phyloP scores from a whole-genome alignment of 2,888 invertebrate species.

The Metellina segmentata region DNA sequence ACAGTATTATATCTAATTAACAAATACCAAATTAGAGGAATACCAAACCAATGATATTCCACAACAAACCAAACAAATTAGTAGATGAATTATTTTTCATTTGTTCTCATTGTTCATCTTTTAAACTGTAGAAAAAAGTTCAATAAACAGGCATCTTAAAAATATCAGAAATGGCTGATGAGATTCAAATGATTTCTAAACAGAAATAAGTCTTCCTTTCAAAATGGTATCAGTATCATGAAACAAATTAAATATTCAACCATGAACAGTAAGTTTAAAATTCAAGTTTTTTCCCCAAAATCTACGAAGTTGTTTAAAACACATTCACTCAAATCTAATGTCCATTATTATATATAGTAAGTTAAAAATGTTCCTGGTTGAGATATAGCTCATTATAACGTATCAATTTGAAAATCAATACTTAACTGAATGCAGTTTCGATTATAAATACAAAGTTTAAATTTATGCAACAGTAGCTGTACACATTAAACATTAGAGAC shows the following conservation, averaged over 20 bases:
- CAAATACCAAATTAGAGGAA: background rate
- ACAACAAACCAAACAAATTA: background rate
- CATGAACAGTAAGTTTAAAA: background rate
- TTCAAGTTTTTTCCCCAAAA: no score
- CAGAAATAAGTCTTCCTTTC: background rate
- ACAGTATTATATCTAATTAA: background rate
- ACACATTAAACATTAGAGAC: conserved; percentile 58
- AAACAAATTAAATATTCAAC: background rate
- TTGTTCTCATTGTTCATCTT: background rate
- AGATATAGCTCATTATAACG: background rate
- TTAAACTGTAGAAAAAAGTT: no score
- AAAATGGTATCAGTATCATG: background rate
- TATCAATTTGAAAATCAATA: conserved; percentile 8
- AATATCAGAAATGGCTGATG: background rate
- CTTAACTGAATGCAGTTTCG: conserved; percentile 5
- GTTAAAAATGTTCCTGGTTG: background rate
- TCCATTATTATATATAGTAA: background rate
- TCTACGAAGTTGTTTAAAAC: background rate
- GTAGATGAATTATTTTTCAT: background rate
- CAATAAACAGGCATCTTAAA: background rate
- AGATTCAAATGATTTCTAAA: background rate
- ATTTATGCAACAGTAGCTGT: conserved; percentile 53
- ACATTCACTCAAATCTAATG: background rate
- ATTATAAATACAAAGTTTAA: conserved; percentile 31
- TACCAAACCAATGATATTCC: background rate